Base-by-base conservation (phyloP, 2,797 vertebrate species). In the Gymnodraco acuticeps region DNA sequence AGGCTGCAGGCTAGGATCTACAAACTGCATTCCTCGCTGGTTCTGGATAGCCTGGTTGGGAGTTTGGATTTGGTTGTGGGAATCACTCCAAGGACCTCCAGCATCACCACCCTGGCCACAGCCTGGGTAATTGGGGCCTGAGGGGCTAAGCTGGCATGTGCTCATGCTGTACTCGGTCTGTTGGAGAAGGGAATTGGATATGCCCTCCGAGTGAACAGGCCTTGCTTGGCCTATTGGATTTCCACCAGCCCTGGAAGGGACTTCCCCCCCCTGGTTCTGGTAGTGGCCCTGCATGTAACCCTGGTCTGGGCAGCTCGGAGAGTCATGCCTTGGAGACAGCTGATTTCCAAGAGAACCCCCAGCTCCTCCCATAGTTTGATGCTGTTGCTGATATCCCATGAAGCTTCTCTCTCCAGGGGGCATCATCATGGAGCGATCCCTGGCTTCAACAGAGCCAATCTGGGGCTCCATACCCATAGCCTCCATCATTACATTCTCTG, bases 401-500 rank as follows among this genome's bases (percentile, higher is more conserved):
- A 96, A 98, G 27, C 85, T 93, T 27, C 96, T 86, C 51, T 96
- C 95, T 61, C 79, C 92, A 58, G 91, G 79, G 42, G 89, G 80
- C 72, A 95, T 88, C 86, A 96, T 94, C 82, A 93, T 82, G 55
- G 91, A 83, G 6, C 91, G 94, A 23, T 94, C 92, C 69, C 94
- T 90, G 63, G 86, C 59, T 17, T 95, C 92, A 54, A 80, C 52
- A 8, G 92, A 81, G 17, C 81, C 70, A 10, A 94, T 85, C 5
- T 94, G 92, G 5, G 93, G 53, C 86, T 96, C 85, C 93, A 90
- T 94, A 13, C 94, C 94, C 82, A 95, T 86, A 0, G 94, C 93
- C 83, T 99, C 97, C 96, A 99, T 91, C 88, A 98, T 94, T 5
- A 97, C 95, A 1, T 99, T 98, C 88, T 99, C 98, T 0, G 94